Percentiles rank a stretch among this genome's conserved stretches.
Evolutionary conservation across 2,888 invertebrate species (phyloP).

Genomic region (Chrysomela aeneicollis): DNA sequence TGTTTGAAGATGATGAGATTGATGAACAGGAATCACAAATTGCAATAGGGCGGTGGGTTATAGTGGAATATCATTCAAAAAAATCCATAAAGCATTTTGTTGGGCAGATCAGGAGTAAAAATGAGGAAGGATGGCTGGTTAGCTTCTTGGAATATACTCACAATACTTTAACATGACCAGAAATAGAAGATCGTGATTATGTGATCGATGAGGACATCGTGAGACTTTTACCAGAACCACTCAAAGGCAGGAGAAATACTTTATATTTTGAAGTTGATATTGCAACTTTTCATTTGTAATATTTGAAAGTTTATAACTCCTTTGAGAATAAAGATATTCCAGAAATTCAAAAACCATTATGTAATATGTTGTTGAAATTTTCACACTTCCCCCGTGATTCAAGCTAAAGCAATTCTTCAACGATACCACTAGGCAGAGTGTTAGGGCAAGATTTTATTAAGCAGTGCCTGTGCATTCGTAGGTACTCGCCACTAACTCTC

Average conservation of each 20-base stretch:
- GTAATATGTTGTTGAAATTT: too few species aligned
- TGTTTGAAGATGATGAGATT: not conserved
- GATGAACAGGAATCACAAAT: not conserved
- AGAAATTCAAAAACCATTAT: too few species aligned
- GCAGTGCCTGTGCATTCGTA: too few species aligned
- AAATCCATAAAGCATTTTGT: conserved; percentile 17
- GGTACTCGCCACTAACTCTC: too few species aligned
- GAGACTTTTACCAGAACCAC: conserved; percentile 14
- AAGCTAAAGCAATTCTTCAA: too few species aligned
- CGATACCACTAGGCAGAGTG: too few species aligned
- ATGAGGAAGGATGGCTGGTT: conserved; percentile 5
- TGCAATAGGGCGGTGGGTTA: conserved; percentile 3
- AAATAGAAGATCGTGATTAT: conserved; percentile 10
- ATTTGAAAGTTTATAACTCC: not conserved
- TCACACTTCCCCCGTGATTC: too few species aligned
- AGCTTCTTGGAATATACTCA: conserved; percentile 16
- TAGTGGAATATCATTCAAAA: conserved; percentile 14
- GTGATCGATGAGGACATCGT: conserved; percentile 12
- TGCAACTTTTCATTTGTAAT: not conserved
- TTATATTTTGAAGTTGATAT: not conserved
- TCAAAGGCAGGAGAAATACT: conserved; percentile 5
- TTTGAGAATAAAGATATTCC: not conserved
- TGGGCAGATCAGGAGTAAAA: conserved; percentile 8
- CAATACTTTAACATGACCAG: conserved; percentile 16
- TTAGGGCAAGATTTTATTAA: too few species aligned